A percentile compares a stretch with the other conserved stretches of the same genome.
Evolutionary conservation across 1,140 invertebrate genomes (phyloP).

Genomic region (Lanistes nyassanus): DNA sequence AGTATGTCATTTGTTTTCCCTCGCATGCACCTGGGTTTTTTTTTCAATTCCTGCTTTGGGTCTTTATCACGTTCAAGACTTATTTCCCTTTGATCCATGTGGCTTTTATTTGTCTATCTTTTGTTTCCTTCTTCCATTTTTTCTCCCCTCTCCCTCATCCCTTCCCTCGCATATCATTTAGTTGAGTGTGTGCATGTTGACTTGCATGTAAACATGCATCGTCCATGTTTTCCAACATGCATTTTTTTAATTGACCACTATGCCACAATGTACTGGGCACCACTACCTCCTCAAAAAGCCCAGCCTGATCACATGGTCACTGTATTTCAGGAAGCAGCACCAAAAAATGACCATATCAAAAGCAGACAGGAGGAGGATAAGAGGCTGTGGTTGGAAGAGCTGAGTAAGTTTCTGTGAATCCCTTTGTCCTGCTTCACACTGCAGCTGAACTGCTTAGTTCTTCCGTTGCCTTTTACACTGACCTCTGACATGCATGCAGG

Average conservation of each 20-base stretch:
- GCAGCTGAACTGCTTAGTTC: no score
- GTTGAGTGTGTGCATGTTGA: neutral
- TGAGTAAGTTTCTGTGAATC: conserved; percentile 41
- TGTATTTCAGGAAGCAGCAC: conserved; percentile 42
- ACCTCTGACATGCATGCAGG: no score
- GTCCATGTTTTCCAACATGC: neutral
- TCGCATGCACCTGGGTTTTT: no score
- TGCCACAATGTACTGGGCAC: no score
- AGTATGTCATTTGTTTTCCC: no score
- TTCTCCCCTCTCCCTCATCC: no score
- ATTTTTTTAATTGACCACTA: no score
- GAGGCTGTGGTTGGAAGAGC: conserved; percentile 56
- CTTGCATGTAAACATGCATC: neutral
- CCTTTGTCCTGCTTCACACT: no score
- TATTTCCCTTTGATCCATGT: neutral
- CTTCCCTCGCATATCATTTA: no score
- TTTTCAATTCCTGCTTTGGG: no score
- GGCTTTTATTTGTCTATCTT: neutral
- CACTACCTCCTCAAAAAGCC: no score
- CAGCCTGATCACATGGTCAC: neutral
- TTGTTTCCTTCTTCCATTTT: neutral
- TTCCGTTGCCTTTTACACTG: no score
- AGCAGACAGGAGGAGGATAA: conserved; percentile 53
- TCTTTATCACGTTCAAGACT: neutral
- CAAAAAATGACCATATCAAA: conserved; percentile 41